A percentile compares a stretch with the other conserved stretches of the same genome.
phyloP scores from a whole-genome alignment of 2,113 vertebrate species.

The Osmerus eperlanus region DNA sequence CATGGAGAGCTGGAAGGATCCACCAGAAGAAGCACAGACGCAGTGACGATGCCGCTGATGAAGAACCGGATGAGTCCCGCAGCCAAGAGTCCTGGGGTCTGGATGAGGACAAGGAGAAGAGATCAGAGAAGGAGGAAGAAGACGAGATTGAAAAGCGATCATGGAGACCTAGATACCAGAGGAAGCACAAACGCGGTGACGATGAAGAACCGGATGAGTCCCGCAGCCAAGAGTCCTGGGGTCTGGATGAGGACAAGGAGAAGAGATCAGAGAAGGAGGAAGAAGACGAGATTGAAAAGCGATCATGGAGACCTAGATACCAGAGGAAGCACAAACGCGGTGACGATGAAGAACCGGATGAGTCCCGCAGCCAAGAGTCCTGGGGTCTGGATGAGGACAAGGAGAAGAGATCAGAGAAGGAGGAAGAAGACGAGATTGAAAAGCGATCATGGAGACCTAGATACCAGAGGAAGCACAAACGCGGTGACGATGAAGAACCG shows the following conservation, averaged over 20 bases:
- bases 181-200: slow-evolving; percentile 36
- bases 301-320: no score
- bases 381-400: no score
- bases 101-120: slow-evolving; percentile 34
- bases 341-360: no score
- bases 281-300: not conserved
- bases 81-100: slow-evolving; percentile 60
- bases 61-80: slow-evolving; percentile 4
- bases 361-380: no score
- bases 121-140: slow-evolving; percentile 19
- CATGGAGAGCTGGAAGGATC: slow-evolving; percentile 48
- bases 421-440: slow-evolving; percentile 5
- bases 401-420: slow-evolving; percentile 38
- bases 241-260: slow-evolving; percentile 34
- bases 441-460: slow-evolving; percentile 36
- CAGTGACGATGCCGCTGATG: slow-evolving; percentile 29
- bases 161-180: slow-evolving; percentile 59
- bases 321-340: slow-evolving; percentile 41
- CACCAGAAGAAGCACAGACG: slow-evolving; percentile 46
- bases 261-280: slow-evolving; percentile 37
- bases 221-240: slow-evolving; percentile 39
- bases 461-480: slow-evolving; percentile 43
- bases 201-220: slow-evolving; percentile 40
- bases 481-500: slow-evolving; percentile 35
- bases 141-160: slow-evolving; percentile 50